Conservation (phyloP, 1,140 invertebrate genomes). For the Zaprionus ghesquierei region DNA sequence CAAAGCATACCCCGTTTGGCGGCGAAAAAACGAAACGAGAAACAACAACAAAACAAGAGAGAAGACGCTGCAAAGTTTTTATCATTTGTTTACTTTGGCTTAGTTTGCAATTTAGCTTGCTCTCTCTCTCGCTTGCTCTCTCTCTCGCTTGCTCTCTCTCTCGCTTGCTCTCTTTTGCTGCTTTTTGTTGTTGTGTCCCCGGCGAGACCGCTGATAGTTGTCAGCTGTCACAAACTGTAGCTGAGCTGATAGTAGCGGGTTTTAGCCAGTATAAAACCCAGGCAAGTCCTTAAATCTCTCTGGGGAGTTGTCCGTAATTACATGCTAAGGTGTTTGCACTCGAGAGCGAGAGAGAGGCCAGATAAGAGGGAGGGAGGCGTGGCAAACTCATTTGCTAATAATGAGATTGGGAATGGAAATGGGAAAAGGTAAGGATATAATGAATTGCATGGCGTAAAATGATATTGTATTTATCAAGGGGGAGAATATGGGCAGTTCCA, state of each 20-base stretch:
- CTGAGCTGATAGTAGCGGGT: background rate
- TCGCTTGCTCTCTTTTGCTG: slow-evolving; percentile 4
- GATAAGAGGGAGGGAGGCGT: no score
- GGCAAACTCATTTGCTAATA: slow-evolving; percentile 3
- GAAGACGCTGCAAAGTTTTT: slow-evolving; percentile 53
- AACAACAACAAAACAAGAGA: slow-evolving; percentile 37
- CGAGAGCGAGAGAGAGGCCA: background rate
- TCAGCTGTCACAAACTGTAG: slow-evolving; percentile 62
- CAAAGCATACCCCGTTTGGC: slow-evolving; percentile 70
- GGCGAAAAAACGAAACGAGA: slow-evolving; percentile 28
- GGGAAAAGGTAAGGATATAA: background rate
- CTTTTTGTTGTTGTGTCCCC: slow-evolving; percentile 8
- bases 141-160: background rate
- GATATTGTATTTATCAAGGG: background rate
- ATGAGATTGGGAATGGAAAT: background rate
- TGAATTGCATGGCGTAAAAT: background rate
- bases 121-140: background rate
- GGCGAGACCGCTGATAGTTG: slow-evolving; percentile 50
- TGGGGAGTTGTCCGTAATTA: slow-evolving; percentile 30
- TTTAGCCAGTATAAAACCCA: background rate
- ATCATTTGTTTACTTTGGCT: slow-evolving; percentile 59
- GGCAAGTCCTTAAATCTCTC: slow-evolving; percentile 34
- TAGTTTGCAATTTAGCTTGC: slow-evolving; percentile 47
- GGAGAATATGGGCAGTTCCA: background rate
- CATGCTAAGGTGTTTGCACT: slow-evolving; percentile 23